Conservation (phyloP, 1,140 invertebrate genomes). For the Zaprionus vittiger region DNA sequence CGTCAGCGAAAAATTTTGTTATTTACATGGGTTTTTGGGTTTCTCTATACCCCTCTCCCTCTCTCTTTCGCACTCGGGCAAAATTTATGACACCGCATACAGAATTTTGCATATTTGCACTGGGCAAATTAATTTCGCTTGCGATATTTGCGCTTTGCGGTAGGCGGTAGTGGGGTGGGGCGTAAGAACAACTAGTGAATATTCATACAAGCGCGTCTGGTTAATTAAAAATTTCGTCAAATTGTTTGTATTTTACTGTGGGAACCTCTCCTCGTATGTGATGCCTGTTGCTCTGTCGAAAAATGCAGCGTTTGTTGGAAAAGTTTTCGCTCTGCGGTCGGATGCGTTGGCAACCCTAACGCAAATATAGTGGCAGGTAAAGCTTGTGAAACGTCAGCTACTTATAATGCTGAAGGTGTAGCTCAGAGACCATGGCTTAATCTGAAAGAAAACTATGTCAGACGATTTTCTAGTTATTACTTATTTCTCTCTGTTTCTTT, state of each 20-base stretch:
- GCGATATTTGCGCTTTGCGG: slow-evolving; percentile 56
- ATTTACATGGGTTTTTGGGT: slow-evolving; percentile 46
- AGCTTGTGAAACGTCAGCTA: neutral
- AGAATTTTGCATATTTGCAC: slow-evolving; percentile 54
- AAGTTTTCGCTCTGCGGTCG: slow-evolving; percentile 10
- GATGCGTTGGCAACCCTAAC: neutral
- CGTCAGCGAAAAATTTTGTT: slow-evolving; percentile 62
- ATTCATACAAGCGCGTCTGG: slow-evolving; percentile 45
- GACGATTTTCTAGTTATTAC: too few relatives aligned
- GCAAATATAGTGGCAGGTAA: neutral
- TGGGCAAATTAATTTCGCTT: slow-evolving; percentile 64
- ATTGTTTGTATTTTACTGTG: slow-evolving; percentile 47
- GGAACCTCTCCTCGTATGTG: neutral
- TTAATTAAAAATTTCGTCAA: slow-evolving; percentile 66
- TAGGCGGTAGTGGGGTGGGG: neutral
- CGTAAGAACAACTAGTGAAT: slow-evolving; percentile 20
- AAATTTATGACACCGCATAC: slow-evolving; percentile 61
- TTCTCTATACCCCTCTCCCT: slow-evolving; percentile 14
- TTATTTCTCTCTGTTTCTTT: neutral
- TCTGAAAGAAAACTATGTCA: too few relatives aligned
- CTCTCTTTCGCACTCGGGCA: slow-evolving; percentile 14
- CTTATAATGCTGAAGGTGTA: neutral
- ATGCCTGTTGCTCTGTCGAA: slow-evolving; percentile 16
- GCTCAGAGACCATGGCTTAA: neutral
- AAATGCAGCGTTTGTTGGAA: neutral